Evolutionary conservation across 92 coral and sea anemone species (phyloP).

Genomic region (Anthopleura xanthogrammica): DNA sequence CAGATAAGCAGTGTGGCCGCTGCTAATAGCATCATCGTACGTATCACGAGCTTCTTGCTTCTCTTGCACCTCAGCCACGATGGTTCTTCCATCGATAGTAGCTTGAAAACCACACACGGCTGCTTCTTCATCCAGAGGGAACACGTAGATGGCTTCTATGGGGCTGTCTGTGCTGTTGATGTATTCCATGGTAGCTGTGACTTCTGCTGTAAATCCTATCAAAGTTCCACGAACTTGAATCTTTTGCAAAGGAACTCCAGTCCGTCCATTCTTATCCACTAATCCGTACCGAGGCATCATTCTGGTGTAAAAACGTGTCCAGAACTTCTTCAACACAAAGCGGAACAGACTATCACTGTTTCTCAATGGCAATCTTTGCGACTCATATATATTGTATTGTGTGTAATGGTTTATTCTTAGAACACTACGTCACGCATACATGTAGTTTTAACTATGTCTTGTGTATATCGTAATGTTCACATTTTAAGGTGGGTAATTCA

Average conservation of each 20-base stretch:
- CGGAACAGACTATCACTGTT: no score
- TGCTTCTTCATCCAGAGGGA: conserved; percentile 75
- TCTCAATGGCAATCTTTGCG: no score
- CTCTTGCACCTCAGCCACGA: conserved; percentile 79
- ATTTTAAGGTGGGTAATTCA: no score
- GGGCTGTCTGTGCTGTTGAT: conserved; percentile 72
- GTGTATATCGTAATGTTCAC: no score
- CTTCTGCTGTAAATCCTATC: conserved; percentile 83
- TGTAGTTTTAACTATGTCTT: no score
- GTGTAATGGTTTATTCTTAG: no score
- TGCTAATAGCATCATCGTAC: conserved; percentile 80
- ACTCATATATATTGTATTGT: no score
- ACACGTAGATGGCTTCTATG: conserved; percentile 78
- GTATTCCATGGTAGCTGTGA: conserved; percentile 74
- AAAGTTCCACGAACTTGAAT: conserved; percentile 67
- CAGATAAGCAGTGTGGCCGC: conserved; percentile 77
- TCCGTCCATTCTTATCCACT: conserved; percentile 41
- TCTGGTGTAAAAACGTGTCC: no score
- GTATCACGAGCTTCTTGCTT: conserved; percentile 79
- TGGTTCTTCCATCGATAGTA: conserved; percentile 74
- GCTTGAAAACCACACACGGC: conserved; percentile 94
- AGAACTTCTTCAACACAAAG: no score
- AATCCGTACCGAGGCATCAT: conserved; percentile 40
- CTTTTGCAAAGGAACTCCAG: conserved; percentile 68
- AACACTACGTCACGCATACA: no score